Conservation (phyloP, 1,140 invertebrate genomes). For the Potamilus streckersoni region DNA sequence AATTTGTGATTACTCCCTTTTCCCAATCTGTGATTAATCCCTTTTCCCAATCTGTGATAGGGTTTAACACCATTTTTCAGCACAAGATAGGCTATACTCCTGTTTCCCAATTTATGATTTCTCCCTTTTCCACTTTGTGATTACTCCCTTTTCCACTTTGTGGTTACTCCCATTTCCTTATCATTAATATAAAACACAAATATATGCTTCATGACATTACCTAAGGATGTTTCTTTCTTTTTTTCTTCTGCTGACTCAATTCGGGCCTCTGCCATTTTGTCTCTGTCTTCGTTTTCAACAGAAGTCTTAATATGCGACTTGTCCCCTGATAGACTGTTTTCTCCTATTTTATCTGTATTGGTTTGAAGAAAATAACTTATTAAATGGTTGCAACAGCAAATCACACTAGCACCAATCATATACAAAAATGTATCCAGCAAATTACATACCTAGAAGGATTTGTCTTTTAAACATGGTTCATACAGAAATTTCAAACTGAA, state of each 20-base stretch:
- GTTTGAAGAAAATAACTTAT: background rate
- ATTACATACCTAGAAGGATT: background rate
- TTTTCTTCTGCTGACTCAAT: slow-evolving; percentile 49
- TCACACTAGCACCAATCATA: background rate
- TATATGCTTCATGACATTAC: slow-evolving; percentile 33
- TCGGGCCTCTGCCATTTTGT: slow-evolving; percentile 24
- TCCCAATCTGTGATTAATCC: too few relatives aligned
- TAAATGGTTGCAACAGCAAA: background rate
- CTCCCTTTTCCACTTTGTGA: too few relatives aligned
- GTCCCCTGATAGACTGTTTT: background rate
- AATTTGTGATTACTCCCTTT: too few relatives aligned
- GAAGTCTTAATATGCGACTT: slow-evolving; percentile 1
- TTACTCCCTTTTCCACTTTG: too few relatives aligned
- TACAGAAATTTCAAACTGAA: too few relatives aligned
- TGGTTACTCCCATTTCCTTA: too few relatives aligned
- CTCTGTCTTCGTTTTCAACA: too few relatives aligned
- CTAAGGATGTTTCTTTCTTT: slow-evolving; percentile 48
- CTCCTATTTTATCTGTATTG: background rate
- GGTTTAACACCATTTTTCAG: too few relatives aligned
- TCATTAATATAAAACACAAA: background rate
- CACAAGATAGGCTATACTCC: too few relatives aligned
- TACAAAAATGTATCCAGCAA: background rate
- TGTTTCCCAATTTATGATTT: too few relatives aligned
- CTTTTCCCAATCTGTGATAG: too few relatives aligned
- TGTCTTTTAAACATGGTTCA: too few relatives aligned